phyloP scores from a whole-genome alignment of 2,797 vertebrate species.

The Hyperoplus lanceolatus region DNA sequence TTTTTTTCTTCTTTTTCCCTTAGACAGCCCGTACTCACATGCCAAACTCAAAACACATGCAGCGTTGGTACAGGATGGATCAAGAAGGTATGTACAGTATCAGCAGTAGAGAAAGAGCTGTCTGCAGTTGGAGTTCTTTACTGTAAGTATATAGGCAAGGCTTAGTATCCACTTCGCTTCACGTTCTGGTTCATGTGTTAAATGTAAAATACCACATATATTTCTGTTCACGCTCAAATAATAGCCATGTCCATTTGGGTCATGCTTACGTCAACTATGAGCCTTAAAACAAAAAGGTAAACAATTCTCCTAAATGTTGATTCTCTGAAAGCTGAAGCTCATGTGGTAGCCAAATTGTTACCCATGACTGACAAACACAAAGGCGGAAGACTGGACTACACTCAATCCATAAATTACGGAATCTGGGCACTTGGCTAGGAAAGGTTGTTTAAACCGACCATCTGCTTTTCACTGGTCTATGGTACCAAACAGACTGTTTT shows the following conservation, averaged over 20 bases:
- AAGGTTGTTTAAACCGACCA: neutral
- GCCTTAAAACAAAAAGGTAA: neutral
- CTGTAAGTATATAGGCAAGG: neutral
- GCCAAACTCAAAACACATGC: conserved; percentile 77
- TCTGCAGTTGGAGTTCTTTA: conserved; percentile 9
- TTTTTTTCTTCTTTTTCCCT: conserved; percentile 50
- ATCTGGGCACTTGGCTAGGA: no score
- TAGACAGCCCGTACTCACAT: conserved; percentile 66
- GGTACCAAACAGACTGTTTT: neutral
- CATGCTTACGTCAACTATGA: neutral
- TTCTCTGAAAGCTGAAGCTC: neutral
- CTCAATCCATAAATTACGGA: no score
- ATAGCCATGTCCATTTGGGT: neutral
- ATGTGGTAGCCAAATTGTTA: no score
- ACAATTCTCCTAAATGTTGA: neutral
- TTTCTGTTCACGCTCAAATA: neutral
- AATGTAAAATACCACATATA: conserved; percentile 1
- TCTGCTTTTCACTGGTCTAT: neutral
- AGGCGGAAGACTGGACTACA: no score
- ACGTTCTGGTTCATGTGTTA: neutral
- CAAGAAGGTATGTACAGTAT: conserved; percentile 42
- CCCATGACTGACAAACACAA: no score
- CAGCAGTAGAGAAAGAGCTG: conserved; percentile 21
- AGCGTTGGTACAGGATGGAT: conserved; percentile 48
- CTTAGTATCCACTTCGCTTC: neutral